phyloP scores from a whole-genome alignment of 2,797 vertebrate genomes.

The Amblyopsis hoosieri region DNA sequence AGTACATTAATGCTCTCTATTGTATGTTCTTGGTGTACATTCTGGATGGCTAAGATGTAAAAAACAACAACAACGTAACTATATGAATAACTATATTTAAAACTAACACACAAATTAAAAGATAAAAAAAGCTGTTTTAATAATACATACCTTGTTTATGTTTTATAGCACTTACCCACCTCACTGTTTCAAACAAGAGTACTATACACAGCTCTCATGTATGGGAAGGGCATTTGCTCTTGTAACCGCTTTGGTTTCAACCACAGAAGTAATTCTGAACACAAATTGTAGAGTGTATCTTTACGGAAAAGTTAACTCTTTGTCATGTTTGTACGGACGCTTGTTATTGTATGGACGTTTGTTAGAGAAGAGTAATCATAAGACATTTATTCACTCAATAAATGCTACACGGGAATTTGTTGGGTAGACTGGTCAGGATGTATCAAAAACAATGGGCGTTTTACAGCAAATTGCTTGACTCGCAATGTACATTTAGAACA shows the following conservation, averaged over 20 bases:
- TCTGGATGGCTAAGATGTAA: neutral
- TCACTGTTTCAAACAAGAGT: too few species aligned
- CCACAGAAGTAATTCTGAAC: neutral
- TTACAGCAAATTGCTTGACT: constrained; percentile 43
- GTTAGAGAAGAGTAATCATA: constrained; percentile 13
- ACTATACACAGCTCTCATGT: too few species aligned
- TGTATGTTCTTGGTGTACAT: constrained; percentile 2
- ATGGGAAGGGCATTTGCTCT: too few species aligned
- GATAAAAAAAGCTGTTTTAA: neutral
- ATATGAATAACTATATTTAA: neutral
- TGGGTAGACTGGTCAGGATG: constrained; percentile 45
- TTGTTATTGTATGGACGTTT: constrained; percentile 20
- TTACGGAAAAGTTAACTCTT: constrained; percentile 13
- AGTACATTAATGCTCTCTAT: neutral
- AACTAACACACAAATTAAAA: neutral
- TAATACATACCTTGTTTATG: too few species aligned
- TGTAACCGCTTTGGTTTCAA: too few species aligned
- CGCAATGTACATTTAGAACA: constrained; percentile 53
- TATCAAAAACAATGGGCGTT: constrained; percentile 55
- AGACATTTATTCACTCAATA: constrained; percentile 47
- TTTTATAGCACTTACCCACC: too few species aligned
- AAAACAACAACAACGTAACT: too few species aligned
- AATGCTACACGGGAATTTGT: constrained; percentile 49
- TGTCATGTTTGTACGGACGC: constrained; percentile 12
- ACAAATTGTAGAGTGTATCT: neutral